A percentile compares a stretch with the other conserved stretches of the same genome.
These are phyloP conservation scores for Aricia agestis DNA, from an alignment of 1,140 invertebrate genomes.

Conservation along the genomic window DNA sequence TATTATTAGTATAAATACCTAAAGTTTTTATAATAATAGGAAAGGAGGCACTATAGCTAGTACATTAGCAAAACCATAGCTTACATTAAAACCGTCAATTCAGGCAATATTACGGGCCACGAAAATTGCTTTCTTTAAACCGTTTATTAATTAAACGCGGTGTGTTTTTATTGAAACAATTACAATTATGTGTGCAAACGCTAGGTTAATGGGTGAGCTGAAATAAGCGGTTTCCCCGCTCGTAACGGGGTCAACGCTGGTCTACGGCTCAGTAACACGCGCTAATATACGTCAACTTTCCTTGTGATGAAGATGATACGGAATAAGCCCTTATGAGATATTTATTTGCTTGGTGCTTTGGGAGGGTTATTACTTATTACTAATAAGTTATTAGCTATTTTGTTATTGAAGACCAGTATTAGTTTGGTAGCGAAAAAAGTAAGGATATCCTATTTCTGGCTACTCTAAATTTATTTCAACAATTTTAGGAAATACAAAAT, in stretches of 20 bases:
- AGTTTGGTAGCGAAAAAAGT: no score
- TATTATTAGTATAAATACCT: no score
- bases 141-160: background rate
- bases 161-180: conserved; percentile 14
- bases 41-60: no score
- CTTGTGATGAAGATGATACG: background rate
- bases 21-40: no score
- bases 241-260: conserved; percentile 5
- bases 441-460: no score
- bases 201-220: conserved; percentile 4
- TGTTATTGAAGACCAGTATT: no score
- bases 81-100: background rate
- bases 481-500: no score
- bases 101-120: background rate
- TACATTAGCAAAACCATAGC: background rate
- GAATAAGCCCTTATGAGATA: background rate
- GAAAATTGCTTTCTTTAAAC: background rate
- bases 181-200: conserved; percentile 13
- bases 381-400: no score
- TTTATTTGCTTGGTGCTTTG: background rate
- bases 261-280: conserved; percentile 9
- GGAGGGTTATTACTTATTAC: no score
- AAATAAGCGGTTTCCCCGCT: conserved; percentile 6
- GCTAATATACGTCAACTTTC: conserved; percentile 6
- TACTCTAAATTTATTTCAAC: no score